Evolutionary conservation across 1,140 invertebrate species (phyloP), one percentile per base, ranked within the genome.

Genomic region (Leptinotarsa texana): DNA sequence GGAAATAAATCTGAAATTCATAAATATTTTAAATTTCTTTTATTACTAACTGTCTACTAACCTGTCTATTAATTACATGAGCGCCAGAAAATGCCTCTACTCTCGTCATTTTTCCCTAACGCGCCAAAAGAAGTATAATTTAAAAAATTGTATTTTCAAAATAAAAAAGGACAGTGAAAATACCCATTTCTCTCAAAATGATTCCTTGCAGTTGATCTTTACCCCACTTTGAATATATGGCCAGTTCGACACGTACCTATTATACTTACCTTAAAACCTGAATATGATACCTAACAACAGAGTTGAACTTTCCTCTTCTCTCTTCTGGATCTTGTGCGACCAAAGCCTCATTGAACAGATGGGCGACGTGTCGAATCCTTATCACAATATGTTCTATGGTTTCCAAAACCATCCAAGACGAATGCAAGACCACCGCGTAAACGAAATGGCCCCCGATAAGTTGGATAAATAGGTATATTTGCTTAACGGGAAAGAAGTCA

Each of bases 221-320:
- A 42, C 0, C 2, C 0, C 2, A 42, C 33, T 11, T 42, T 11
- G 33, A 42, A 8, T 11, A 11, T 11, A 42, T 42, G 33, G 33
- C 8, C 8, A 42, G 11, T 42, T 42, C 11, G 8, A 42, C 33
- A 42, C 6, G 6, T 63, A 33, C 33, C 8, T 42, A 3, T 42
- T 42, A 57, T 57, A 57, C 42, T 69, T 27, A 70, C 69, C 51
- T n/a, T 17, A 70, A 27, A 22, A 70, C 33, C 22, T 47, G 33
- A 24, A 49, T 13, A 47, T 75, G 74, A 27, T 75, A 75, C 51
- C 70, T 71, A 51, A 75, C 33, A 3, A 63, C 66, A 75, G 18
- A 63, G 17, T 67, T 67, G 18, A 75, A 74, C 4, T 47, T 51
- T 5, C 48, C 61, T 48, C 33, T 66, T 42, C 70, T 73, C 15